Percentiles rank a stretch among this genome's conserved stretches.
phyloP scores from a whole-genome alignment of 2,888 invertebrate genomes.

The Corbicula japonica region DNA sequence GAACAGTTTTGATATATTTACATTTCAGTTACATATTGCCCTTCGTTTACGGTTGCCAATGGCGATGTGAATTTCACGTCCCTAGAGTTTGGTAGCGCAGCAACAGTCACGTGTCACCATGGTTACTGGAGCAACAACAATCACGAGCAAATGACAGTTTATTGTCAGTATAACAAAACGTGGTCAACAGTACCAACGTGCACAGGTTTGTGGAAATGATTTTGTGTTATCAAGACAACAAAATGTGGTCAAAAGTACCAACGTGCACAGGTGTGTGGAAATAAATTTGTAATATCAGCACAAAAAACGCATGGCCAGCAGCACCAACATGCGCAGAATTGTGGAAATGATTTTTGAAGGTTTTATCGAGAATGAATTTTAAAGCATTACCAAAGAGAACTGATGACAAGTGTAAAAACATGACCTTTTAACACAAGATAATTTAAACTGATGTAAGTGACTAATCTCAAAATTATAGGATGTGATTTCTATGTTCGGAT shows the following conservation, averaged over 20 bases:
- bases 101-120: constrained; percentile 44
- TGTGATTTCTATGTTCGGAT: no score
- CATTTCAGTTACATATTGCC: constrained; percentile 55
- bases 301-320: neutral
- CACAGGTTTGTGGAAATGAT: constrained; percentile 27
- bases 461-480: no score
- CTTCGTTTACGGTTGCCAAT: constrained; percentile 35
- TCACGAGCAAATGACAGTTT: constrained; percentile 7
- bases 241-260: constrained; percentile 48
- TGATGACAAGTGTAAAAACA: no score
- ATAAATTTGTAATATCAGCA: neutral
- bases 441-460: no score
- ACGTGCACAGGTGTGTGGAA: constrained; percentile 9
- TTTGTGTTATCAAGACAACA: constrained; percentile 41
- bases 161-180: constrained; percentile 42
- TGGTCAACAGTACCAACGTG: constrained; percentile 49
- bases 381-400: neutral
- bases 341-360: no score
- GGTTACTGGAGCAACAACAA: constrained; percentile 37
- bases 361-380: neutral
- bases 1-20: neutral
- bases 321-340: neutral
- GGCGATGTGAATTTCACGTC: constrained; percentile 44
- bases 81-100: constrained; percentile 42
- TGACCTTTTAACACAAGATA: no score